Percentiles rank a stretch among this genome's conserved stretches.
phyloP scores from a whole-genome alignment of 2,888 invertebrate species.

The Zhuqinia jingwanae region DNA sequence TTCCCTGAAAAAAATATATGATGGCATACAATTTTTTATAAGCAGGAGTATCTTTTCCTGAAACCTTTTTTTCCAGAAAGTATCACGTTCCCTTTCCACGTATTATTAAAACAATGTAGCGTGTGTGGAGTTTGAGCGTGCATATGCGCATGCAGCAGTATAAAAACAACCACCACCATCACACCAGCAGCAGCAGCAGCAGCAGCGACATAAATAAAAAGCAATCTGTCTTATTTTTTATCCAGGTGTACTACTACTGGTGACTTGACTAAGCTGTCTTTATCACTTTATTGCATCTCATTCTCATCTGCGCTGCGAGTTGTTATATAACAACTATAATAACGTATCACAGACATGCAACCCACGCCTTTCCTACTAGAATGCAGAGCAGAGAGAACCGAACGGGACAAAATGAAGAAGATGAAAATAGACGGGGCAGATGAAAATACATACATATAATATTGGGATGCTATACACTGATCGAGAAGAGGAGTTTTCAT shows the following conservation, averaged over 20 bases:
- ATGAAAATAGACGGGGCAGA: no score
- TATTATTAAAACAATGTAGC: background rate
- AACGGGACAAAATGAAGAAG: background rate
- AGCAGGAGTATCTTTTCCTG: background rate
- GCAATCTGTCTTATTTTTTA: conserved; percentile 51
- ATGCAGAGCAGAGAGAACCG: background rate
- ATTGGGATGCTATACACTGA: background rate
- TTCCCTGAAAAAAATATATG: conserved; percentile 9
- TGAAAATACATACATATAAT: no score
- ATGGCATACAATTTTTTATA: no score
- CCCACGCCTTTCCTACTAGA: background rate
- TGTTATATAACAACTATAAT: background rate
- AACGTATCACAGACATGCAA: conserved; percentile 10
- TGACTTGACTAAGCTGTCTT: background rate
- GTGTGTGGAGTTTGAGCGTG: no score
- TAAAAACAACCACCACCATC: no score
- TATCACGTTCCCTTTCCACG: background rate
- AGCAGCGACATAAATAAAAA: background rate
- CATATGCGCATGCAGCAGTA: background rate
- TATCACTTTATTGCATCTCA: conserved; percentile 59
- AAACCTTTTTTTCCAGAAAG: background rate
- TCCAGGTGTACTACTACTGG: conserved; percentile 37
- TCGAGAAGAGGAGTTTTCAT: background rate
- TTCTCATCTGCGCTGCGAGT: conserved; percentile 7
- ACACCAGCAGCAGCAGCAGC: no score